Conservation (phyloP, 2,888 invertebrate species). For the Coremacera marginata region DNA sequence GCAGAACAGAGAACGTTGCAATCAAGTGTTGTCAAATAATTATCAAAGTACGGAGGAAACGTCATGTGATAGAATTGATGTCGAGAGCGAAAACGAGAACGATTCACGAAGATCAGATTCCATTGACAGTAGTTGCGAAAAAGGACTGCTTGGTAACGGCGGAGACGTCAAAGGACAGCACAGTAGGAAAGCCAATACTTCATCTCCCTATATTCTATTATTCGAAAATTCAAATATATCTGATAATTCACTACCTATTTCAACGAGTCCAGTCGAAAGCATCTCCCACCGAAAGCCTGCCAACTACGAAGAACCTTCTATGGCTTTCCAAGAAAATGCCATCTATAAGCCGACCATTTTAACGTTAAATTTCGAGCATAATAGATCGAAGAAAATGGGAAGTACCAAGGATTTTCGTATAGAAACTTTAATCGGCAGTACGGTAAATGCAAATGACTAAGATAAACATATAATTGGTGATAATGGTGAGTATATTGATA, state of each 20-base stretch:
- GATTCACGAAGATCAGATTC: conserved; percentile 68
- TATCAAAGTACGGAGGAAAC: conserved; percentile 61
- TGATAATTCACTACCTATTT: conserved; percentile 56
- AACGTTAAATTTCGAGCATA: conserved; percentile 59
- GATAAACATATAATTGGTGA: not conserved
- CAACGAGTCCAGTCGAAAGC: conserved; percentile 57
- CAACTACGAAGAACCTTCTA: conserved; percentile 43
- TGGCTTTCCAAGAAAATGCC: conserved; percentile 41
- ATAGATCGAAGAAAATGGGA: conserved; percentile 58
- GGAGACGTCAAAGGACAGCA: not conserved
- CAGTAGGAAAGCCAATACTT: conserved; percentile 15
- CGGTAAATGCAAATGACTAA: conserved; percentile 56
- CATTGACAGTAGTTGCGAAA: conserved; percentile 64
- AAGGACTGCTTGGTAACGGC: conserved; percentile 46
- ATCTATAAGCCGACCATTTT: conserved; percentile 54
- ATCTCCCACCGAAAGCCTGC: conserved; percentile 45
- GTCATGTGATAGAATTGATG: conserved; percentile 68
- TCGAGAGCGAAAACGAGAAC: conserved; percentile 67
- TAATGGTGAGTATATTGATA: conserved; percentile 18
- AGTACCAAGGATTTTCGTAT: conserved; percentile 69
- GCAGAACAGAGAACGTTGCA: conserved; percentile 47
- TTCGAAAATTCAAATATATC: conserved; percentile 63
- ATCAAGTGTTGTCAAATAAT: conserved; percentile 49
- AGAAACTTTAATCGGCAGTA: conserved; percentile 67
- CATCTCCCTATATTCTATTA: conserved; percentile 58